Conservation (phyloP, 2,888 invertebrate species). For the Muscina levida region DNA sequence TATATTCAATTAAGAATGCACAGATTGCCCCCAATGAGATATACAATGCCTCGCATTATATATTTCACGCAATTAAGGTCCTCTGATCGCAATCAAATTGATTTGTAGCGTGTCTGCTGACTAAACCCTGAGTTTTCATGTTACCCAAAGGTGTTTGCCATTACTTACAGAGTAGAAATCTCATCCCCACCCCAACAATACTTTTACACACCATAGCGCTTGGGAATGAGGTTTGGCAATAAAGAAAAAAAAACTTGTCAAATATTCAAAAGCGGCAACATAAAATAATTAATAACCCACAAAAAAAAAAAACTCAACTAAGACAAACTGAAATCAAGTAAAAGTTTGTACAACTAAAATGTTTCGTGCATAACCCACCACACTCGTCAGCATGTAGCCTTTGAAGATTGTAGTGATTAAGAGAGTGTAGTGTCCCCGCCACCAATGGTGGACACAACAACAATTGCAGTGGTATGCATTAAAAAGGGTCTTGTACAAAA, state of each 20-base stretch:
- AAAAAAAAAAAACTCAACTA: not conserved
- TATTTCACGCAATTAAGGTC: constrained; percentile 42
- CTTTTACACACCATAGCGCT: no score
- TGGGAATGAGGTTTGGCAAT: no score
- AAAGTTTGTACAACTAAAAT: not conserved
- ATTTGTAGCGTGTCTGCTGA: constrained; percentile 51
- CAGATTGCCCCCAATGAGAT: not conserved
- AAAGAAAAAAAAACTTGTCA: no score
- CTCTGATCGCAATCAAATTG: constrained; percentile 59
- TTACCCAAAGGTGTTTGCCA: no score
- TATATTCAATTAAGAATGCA: constrained; percentile 24
- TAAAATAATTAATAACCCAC: constrained; percentile 29
- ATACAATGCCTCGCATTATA: not conserved
- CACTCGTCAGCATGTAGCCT: no score
- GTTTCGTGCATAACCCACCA: not conserved
- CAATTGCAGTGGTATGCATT: not conserved
- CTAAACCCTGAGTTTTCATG: not conserved
- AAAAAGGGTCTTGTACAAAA: constrained; percentile 16
- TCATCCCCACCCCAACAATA: no score
- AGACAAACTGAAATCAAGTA: not conserved
- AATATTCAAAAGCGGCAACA: constrained; percentile 7
- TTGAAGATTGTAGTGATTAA: not conserved
- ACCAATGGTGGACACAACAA: constrained; percentile 5
- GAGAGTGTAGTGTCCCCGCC: not conserved
- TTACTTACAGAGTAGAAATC: no score